phyloP scores from a whole-genome alignment of 2,888 invertebrate genomes.

The Lottia gigantea region DNA sequence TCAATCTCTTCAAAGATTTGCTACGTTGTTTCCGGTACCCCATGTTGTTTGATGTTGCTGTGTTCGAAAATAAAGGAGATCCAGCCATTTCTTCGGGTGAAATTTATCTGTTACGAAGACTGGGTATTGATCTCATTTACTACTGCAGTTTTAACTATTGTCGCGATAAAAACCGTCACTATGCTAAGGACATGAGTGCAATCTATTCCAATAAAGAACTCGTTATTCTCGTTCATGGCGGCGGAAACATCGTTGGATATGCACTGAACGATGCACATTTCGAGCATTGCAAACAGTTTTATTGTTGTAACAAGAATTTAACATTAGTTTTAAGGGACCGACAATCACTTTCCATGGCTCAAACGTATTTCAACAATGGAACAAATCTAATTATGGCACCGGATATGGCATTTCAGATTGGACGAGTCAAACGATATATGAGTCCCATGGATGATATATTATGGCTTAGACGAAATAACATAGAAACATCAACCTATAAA shows the following conservation, averaged over 20 bases:
- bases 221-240: slow-evolving; percentile 2
- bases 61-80: slow-evolving; percentile 37
- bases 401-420: slow-evolving; percentile 34
- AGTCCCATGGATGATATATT: slow-evolving; percentile 27
- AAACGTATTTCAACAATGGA: slow-evolving; percentile 20
- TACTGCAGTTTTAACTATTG: slow-evolving; percentile 20
- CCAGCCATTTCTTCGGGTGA: slow-evolving; percentile 33
- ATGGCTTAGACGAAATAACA: slow-evolving; percentile 30
- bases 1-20: slow-evolving; percentile 18
- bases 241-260: slow-evolving; percentile 22
- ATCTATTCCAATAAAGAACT: slow-evolving; percentile 14
- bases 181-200: slow-evolving; percentile 13
- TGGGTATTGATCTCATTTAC: slow-evolving; percentile 21
- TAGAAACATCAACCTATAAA: slow-evolving; percentile 19
- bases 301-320: slow-evolving; percentile 21
- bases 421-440: slow-evolving; percentile 22
- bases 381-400: slow-evolving; percentile 29
- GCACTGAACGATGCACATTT: background rate
- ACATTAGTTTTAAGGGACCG: slow-evolving; percentile 27
- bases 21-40: slow-evolving; percentile 18
- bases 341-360: slow-evolving; percentile 19
- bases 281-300: slow-evolving; percentile 7
- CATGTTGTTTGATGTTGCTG: slow-evolving; percentile 29
- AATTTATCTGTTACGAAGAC: slow-evolving; percentile 18
- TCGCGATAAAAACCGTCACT: background rate